phyloP scores from a whole-genome alignment of 2,888 invertebrate genomes.

The Ceraclea dissimilis region DNA sequence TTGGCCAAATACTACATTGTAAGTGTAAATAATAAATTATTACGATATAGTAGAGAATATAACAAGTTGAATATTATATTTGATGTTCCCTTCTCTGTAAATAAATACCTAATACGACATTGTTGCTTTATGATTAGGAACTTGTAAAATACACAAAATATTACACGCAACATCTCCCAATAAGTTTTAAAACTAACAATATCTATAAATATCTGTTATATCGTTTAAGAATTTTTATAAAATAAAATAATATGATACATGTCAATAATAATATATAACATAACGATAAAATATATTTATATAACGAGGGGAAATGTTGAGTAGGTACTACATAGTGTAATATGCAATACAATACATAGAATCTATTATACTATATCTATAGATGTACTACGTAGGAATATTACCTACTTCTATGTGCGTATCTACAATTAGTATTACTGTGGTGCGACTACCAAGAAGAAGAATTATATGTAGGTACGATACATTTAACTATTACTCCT shows the following conservation, averaged over 20 bases:
- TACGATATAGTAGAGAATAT: background rate
- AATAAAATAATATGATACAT: background rate
- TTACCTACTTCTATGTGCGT: too few species aligned
- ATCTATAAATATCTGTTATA: background rate
- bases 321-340: too few species aligned
- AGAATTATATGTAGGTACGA: too few species aligned
- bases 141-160: background rate
- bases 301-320: background rate
- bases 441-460: too few species aligned
- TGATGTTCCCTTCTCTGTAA: background rate
- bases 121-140: background rate
- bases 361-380: too few species aligned
- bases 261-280: background rate
- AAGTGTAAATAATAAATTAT: conserved; percentile 16
- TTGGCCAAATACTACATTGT: conserved; percentile 21
- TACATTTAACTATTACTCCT: too few species aligned
- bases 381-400: too few species aligned
- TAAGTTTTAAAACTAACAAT: background rate
- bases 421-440: too few species aligned
- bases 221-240: background rate
- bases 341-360: too few species aligned
- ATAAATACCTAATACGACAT: background rate
- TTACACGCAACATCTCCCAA: background rate
- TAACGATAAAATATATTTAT: background rate
- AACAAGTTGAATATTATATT: background rate